Evolutionary conservation across 2,113 vertebrate species (phyloP), one percentile per base, ranked within the genome.

Genomic region (Cygnus buccinator): DNA sequence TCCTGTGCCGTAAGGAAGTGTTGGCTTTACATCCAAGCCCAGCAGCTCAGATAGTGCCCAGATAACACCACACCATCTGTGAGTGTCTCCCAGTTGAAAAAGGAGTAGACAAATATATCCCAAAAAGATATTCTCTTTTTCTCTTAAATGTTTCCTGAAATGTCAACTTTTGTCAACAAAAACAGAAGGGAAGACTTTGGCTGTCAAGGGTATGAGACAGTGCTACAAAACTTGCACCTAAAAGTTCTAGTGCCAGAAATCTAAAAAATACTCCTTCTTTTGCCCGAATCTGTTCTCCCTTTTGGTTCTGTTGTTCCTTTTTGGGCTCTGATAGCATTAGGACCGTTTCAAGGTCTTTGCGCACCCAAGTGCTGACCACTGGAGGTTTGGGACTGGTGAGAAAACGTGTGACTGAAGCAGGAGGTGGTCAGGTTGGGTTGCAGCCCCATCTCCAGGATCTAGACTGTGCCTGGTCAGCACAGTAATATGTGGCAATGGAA

Each of bases 21-120:
- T 39, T 75, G 82, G 44, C 87, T 79, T 55, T 82, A 75, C 43
- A 75, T 74, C 57, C 74, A 90, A 82, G 79, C 6, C 25, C 52
- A 72, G 35, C 26, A 87, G 65, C 22, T 9, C 73, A 59, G 0
- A 9, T 28, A 85, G 68, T 68, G 63, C 52, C n/a, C 52, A 70
- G 50, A 23, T 33, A 73, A 46, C 57, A 52, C 1, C 3, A 43
- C 41, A 37, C 0, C 0, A 52, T 46, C 59, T 37, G 59, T 25
- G 21, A 76, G 48, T 48, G 48, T 7, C 81, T 66, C 73, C 57
- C 73, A 70, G 13, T 31, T 8, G 41, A 91, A 58, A 50, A 13
- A 43, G 63, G 52, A 50, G 39, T 28, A 68, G 29, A 35, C 44
- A 57, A 72, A 67, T 16, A 14, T 19, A 54, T 28, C 33, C 52